phyloP scores from a whole-genome alignment of 2,888 invertebrate genomes.

The Tigriopus californicus region DNA sequence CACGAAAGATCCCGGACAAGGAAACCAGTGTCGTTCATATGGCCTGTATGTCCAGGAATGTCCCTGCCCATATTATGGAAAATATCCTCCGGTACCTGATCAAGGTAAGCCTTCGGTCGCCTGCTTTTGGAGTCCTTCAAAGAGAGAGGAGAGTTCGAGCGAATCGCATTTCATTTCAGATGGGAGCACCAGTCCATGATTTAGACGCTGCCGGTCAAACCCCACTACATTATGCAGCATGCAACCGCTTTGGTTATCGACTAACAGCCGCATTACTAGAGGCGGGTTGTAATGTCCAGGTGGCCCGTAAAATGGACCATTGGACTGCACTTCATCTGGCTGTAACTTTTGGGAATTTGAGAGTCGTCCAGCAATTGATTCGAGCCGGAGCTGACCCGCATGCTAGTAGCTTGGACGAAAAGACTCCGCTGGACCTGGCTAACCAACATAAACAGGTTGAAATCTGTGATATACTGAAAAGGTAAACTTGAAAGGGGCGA shows the following conservation, averaged over 20 bases:
- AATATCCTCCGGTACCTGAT: neutral
- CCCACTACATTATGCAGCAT: constrained; percentile 6
- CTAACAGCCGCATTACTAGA: neutral
- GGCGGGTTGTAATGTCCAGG: neutral
- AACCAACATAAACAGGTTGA: neutral
- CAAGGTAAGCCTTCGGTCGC: no score
- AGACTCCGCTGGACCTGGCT: constrained; percentile 8
- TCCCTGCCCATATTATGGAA: neutral
- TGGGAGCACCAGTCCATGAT: constrained; percentile 4
- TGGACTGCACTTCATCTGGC: constrained; percentile 13
- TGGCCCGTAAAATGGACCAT: neutral
- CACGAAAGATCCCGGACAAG: neutral
- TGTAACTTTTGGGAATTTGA: neutral
- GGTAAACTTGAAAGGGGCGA: neutral
- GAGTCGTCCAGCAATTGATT: neutral
- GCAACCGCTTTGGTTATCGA: neutral
- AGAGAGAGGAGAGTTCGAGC: no score
- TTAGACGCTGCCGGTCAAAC: constrained; percentile 1
- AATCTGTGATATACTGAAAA: constrained; percentile 8
- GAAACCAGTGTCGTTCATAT: neutral
- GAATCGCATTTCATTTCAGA: neutral
- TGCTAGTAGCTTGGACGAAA: neutral
- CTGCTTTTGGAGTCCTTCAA: no score
- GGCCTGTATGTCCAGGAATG: neutral
- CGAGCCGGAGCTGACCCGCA: constrained; percentile 6